Base-by-base conservation (phyloP, 1,140 invertebrate genomes). In the Aporrectodea caliginosa region DNA sequence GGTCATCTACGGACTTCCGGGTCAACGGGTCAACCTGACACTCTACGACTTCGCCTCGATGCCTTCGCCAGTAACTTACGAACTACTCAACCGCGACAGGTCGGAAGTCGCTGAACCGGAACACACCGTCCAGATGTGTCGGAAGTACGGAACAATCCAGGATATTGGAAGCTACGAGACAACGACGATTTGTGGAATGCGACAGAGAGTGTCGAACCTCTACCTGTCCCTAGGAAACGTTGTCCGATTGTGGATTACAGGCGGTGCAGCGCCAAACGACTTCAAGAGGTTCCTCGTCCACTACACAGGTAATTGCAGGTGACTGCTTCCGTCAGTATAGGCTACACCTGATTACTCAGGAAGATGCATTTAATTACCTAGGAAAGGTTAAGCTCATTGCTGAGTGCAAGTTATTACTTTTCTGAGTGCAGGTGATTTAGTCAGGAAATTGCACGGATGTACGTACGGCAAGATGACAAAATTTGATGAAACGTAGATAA, bases 51-150 rank as follows among this genome's bases (percentile, higher is more conserved):
- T 76, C 35, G 75, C 33, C 35, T 76, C 43, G 43, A n/a, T n/a
- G n/a, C n/a, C n/a, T n/a, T n/a, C n/a, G n/a, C n/a, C n/a, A n/a
- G n/a, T n/a, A n/a, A n/a, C n/a, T n/a, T 58, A 58, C 43, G 43
- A 12, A 6, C 43, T 12, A 6, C 43, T 12, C 43, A 6, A 58
- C 6, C 43, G 22, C 6, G 6, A 58, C 6, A 6, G 43, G 43
- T 58, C 43, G 43, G 69, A 98, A 88, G 84, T 96, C 96, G 43
- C 92, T 91, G 72, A 98, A 94, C 0, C 43, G 43, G 43, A 22
- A 22, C 43, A 12, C 6, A 22, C 6, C 6, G 43, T 58, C 43
- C n/a, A n/a, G n/a, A n/a, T n/a, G 2, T 76, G 75, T 35, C 29
- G 6, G 33, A 35, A 43, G 27, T 76, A 76, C 34, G 75, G 75